Evolutionary conservation across 2,888 invertebrate species (phyloP).

Genomic region (Lysandra coridon): DNA sequence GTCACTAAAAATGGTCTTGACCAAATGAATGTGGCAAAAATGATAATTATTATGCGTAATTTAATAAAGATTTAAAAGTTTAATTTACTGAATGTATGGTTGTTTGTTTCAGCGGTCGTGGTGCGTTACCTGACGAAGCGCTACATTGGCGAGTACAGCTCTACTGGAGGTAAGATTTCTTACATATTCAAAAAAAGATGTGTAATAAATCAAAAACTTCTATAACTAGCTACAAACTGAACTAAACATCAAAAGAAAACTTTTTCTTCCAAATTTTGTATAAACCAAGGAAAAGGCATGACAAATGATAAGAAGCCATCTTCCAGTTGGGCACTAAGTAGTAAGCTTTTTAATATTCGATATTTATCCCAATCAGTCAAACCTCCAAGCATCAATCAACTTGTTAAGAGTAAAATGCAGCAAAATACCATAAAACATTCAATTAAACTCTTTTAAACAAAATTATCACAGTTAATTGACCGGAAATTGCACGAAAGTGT

Average conservation of each 20-base stretch:
- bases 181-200: too few species aligned
- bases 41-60: background rate
- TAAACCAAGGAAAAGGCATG: too few species aligned
- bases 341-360: background rate
- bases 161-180: constrained; percentile 85
- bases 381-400: background rate
- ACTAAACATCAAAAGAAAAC: too few species aligned
- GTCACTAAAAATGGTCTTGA: background rate
- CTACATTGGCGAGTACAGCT: constrained; percentile 91
- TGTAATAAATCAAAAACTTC: too few species aligned
- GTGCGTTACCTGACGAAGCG: constrained; percentile 89
- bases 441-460: background rate
- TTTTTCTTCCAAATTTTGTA: too few species aligned
- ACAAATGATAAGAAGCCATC: too few species aligned
- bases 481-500: background rate
- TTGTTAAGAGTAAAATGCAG: background rate
- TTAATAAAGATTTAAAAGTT: too few species aligned
- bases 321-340: too few species aligned
- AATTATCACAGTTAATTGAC: constrained; percentile 3
- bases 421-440: background rate
- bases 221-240: too few species aligned
- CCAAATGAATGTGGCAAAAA: background rate
- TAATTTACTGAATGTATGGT: constrained; percentile 42
- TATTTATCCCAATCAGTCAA: background rate
- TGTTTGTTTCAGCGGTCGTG: constrained; percentile 86